Percentiles rank a stretch among this genome's conserved stretches.
Conservation (phyloP, 2,797 vertebrate genomes). For the Tauraco hartlaubi region DNA sequence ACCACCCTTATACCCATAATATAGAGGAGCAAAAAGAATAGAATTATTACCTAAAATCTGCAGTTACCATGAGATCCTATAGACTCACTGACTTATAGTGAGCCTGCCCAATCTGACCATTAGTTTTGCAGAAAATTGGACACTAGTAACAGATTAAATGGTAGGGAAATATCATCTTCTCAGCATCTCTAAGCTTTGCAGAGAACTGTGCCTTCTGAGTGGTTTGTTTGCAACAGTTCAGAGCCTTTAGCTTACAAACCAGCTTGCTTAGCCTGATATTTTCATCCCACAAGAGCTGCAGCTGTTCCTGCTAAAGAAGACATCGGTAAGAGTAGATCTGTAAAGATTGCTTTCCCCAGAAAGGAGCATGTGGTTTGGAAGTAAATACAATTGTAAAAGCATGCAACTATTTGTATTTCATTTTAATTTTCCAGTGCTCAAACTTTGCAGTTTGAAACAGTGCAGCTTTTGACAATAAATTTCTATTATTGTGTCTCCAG, state of each 20-base stretch:
- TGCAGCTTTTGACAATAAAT: background rate
- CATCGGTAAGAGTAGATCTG: background rate
- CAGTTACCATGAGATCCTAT: background rate
- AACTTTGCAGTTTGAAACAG: background rate
- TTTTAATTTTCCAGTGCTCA: background rate
- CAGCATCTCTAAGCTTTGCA: constrained; percentile 71
- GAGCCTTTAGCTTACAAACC: constrained; percentile 75
- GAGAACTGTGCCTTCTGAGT: constrained; percentile 68
- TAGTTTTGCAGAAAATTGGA: background rate
- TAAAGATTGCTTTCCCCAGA: background rate
- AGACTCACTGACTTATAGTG: background rate
- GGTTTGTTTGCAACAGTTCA: constrained; percentile 78
- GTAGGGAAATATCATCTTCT: constrained; percentile 73
- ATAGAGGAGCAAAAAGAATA: background rate
- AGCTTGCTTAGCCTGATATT: constrained; percentile 69
- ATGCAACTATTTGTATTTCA: background rate
- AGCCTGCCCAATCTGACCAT: background rate
- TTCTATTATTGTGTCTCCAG: background rate
- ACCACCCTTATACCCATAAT: background rate
- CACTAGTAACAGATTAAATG: background rate
- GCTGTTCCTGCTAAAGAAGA: constrained; percentile 75
- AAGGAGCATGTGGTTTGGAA: background rate
- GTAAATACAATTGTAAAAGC: background rate
- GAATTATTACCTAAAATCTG: background rate
- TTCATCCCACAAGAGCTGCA: constrained; percentile 74